A percentile compares a stretch with the other conserved stretches of the same genome.
Evolutionary conservation across 2,888 invertebrate genomes (phyloP).

Genomic region (Ophion ellenae): DNA sequence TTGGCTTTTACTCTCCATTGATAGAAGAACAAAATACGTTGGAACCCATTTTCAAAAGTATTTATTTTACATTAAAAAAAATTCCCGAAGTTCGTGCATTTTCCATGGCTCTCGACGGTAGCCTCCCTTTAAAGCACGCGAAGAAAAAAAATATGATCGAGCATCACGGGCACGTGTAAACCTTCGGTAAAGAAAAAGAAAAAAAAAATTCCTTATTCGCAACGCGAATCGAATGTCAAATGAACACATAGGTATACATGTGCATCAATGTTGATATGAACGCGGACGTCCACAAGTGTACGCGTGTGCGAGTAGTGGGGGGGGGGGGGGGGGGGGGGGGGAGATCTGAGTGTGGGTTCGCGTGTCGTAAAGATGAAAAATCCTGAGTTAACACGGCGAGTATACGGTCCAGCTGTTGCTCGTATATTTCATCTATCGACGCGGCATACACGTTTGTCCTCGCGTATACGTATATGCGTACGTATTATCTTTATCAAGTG

Average conservation of each 20-base stretch:
- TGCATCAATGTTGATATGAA: not conserved
- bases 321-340: not conserved
- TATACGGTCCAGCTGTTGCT: slow-evolving; percentile 65
- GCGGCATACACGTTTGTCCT: not conserved
- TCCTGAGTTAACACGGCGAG: slow-evolving; percentile 47
- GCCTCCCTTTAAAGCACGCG: too few relatives aligned
- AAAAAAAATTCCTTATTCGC: too few relatives aligned
- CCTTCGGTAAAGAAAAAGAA: too few relatives aligned
- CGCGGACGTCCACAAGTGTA: not conserved
- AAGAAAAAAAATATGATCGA: too few relatives aligned
- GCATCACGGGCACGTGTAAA: too few relatives aligned
- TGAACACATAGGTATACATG: not conserved
- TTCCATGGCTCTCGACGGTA: too few relatives aligned
- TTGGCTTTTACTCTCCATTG: too few relatives aligned
- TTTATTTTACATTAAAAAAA: too few relatives aligned
- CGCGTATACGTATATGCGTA: slow-evolving; percentile 12
- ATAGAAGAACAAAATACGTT: too few relatives aligned
- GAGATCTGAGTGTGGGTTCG: not conserved
- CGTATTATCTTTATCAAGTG: slow-evolving; percentile 12
- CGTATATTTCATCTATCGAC: slow-evolving; percentile 38
- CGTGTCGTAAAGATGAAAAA: slow-evolving; percentile 37
- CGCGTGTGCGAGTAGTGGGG: not conserved
- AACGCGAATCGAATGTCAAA: too few relatives aligned
- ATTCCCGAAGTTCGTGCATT: too few relatives aligned
- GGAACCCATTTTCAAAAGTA: too few relatives aligned